These are phyloP conservation scores for Saimiri boliviensis DNA, from an alignment of 2,113 vertebrate genomes.

Conservation along the genomic window DNA sequence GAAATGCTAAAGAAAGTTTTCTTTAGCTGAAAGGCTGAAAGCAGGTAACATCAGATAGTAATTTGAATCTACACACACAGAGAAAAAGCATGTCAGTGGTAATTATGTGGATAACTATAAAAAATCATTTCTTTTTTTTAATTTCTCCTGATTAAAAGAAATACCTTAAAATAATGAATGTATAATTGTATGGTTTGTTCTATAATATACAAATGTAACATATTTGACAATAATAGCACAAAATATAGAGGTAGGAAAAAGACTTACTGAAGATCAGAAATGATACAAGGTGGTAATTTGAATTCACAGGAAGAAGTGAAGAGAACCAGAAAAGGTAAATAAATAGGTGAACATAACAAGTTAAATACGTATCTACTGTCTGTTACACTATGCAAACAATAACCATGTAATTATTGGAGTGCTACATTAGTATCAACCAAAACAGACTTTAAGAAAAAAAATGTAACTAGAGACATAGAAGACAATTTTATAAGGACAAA, in stretches of 20 bases:
- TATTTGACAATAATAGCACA: neutral
- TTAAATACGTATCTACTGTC: neutral
- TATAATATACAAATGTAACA: neutral
- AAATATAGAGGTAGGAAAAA: neutral
- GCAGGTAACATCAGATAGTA: neutral
- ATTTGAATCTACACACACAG: neutral
- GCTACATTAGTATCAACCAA: neutral
- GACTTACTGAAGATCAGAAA: neutral
- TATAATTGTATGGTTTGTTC: neutral
- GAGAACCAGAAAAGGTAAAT: neutral
- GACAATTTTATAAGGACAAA: neutral
- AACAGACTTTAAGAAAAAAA: neutral
- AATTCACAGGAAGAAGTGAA: neutral
- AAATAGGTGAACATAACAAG: neutral
- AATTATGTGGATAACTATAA: no score
- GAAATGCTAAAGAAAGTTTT: neutral
- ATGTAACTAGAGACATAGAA: neutral
- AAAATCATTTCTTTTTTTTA: neutral
- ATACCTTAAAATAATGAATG: neutral
- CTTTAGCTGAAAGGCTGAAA: neutral
- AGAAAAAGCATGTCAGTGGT: neutral
- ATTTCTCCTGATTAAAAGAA: neutral
- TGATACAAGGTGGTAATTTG: neutral
- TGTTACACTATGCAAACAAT: neutral
- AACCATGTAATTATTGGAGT: neutral